These are phyloP conservation scores for Tetrao urogallus DNA, from an alignment of 2,113 vertebrate genomes.

Conservation along the genomic window DNA sequence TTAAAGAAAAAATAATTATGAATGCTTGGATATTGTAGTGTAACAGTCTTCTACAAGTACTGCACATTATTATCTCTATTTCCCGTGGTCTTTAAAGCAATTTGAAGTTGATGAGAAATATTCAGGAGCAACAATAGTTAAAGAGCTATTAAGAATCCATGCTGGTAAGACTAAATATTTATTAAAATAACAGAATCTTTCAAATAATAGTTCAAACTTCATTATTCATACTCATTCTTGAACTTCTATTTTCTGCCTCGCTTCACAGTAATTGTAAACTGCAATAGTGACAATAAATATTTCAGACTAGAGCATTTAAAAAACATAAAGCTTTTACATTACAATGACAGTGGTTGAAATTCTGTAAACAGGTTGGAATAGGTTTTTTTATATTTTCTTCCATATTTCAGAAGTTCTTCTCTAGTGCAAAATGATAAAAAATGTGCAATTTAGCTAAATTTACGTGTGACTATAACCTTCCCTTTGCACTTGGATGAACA, in stretches of 20 bases:
- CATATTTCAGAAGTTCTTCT: neutral
- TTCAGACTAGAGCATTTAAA: constrained; percentile 69
- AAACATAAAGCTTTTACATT: constrained; percentile 67
- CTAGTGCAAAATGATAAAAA: neutral
- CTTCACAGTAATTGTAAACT: constrained; percentile 83
- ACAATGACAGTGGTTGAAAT: constrained; percentile 58
- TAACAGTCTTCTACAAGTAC: constrained; percentile 31
- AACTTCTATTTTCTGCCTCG: constrained; percentile 82
- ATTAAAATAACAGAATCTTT: constrained; percentile 80
- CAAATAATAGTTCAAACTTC: constrained; percentile 79
- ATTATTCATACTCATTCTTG: constrained; percentile 76
- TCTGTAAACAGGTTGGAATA: constrained; percentile 49
- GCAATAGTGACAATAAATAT: constrained; percentile 63
- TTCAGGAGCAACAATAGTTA: constrained; percentile 77
- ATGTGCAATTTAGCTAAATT: neutral
- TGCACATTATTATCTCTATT: constrained; percentile 50
- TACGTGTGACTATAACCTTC: neutral
- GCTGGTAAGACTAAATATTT: constrained; percentile 80
- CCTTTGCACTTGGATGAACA: neutral
- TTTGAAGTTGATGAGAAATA: constrained; percentile 74
- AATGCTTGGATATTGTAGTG: neutral
- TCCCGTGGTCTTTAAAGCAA: constrained; percentile 66
- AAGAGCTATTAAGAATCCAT: constrained; percentile 79
- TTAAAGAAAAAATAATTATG: constrained; percentile 34
- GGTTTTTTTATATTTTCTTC: neutral